A percentile compares a stretch with the other conserved stretches of the same genome.
Conservation (phyloP, 2,797 vertebrate species). For the Microchirus variegatus region DNA sequence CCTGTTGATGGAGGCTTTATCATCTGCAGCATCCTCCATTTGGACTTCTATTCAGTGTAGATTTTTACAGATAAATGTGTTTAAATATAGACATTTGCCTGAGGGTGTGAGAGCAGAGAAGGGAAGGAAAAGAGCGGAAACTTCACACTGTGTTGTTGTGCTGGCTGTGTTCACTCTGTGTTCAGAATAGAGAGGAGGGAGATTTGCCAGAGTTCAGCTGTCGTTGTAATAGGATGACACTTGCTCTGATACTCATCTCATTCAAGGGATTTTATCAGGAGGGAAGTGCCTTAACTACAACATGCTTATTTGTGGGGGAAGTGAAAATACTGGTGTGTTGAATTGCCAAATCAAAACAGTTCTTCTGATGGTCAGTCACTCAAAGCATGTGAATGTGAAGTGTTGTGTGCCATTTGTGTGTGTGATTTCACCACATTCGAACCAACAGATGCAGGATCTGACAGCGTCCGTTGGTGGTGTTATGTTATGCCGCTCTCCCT, state of each 20-base stretch:
- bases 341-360: too few species aligned
- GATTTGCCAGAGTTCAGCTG: conserved; percentile 16
- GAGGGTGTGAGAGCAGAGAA: not conserved
- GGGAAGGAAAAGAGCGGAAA: not conserved
- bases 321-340: too few species aligned
- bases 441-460: conserved; percentile 2
- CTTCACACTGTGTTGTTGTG: not conserved
- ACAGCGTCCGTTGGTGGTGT: conserved; percentile 7
- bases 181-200: not conserved
- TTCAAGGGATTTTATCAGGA: not conserved
- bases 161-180: not conserved
- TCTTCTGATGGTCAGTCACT: too few species aligned
- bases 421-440: too few species aligned
- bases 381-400: too few species aligned
- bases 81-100: not conserved
- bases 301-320: not conserved
- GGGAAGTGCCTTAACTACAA: not conserved
- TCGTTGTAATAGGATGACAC: conserved; percentile 1
- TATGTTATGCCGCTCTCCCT: conserved; percentile 1
- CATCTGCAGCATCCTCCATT: too few species aligned
- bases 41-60: not conserved
- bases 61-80: too few species aligned
- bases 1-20: not conserved
- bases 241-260: not conserved
- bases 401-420: too few species aligned